Evolutionary conservation across 1,140 invertebrate genomes (phyloP), one percentile per base, ranked within the genome.

Genomic region (Pogonognathellus flavescens): DNA sequence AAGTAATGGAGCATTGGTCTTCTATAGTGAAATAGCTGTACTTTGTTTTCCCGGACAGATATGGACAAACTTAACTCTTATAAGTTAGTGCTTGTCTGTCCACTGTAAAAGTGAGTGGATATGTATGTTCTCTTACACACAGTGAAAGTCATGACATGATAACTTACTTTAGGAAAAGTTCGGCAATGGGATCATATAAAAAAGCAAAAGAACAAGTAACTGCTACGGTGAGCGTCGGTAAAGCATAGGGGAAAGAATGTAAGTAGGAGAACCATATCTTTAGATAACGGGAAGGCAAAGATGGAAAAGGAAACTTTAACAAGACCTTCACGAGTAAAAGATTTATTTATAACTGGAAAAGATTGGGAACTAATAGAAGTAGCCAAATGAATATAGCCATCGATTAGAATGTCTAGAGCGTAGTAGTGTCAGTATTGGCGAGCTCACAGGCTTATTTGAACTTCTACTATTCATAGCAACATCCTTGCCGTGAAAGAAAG

Each of bases 131-230:
- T 41, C 31, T 6, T 41, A 1, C 31, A 41, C 31, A 49, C 14
- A 76, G n/a, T 16, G 11, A 76, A 41, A 49, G 70, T n/a, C 41
- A n/a, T 76, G 70, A 76, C 70, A 76, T 50, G 41, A 50, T 76
- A 76, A 76, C 41, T 76, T 76, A 76, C 70, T 76, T 49, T 76
- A 76, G 70, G n/a, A 25, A 76, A 76, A 76, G 25, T 76, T 76
- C 31, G 70, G 49, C 70, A 76, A 76, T 76, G 70, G 25, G 25
- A 41, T 50, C 41, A 16, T 31, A 76, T 41, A 49, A 76, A 31
- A n/a, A 25, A 49, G n/a, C 13, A 14, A 76, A 31, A 76, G 25
- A 76, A 76, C 62, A 66, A 25, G 20, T 1, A 25, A 76, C 13
- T 50, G 41, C 25, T 31, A 76, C 70, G 70, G 41, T 50, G 41